phyloP scores from a whole-genome alignment of 2,888 invertebrate genomes.

The Tuberolachnus salignus region DNA sequence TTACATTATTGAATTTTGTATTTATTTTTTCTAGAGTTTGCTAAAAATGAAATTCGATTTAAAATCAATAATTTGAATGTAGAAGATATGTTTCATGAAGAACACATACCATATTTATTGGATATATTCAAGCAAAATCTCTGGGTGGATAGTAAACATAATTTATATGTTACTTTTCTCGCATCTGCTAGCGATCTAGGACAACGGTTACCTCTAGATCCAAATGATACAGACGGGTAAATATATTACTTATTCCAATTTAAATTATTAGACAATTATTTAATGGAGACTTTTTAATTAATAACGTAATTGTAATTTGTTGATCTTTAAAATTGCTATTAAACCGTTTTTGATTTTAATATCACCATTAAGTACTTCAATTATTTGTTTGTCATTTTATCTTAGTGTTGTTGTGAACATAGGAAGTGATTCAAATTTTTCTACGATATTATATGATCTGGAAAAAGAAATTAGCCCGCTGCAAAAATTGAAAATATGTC shows the following conservation, averaged over 20 bases:
- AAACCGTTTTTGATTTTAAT: background rate
- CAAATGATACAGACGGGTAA: constrained; percentile 86
- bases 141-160: constrained; percentile 77
- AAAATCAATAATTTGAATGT: constrained; percentile 90
- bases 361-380: constrained; percentile 59
- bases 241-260: constrained; percentile 55
- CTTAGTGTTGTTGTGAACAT: constrained; percentile 78
- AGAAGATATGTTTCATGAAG: constrained; percentile 80
- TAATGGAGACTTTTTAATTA: constrained; percentile 5
- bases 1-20: too few relatives aligned
- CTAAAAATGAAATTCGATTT: constrained; percentile 76
- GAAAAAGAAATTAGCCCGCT: constrained; percentile 83
- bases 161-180: constrained; percentile 81
- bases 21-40: constrained; percentile 39
- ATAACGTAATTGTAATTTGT: too few relatives aligned
- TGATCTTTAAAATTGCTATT: background rate
- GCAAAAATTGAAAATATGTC: constrained; percentile 76
- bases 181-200: constrained; percentile 85
- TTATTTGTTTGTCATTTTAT: constrained; percentile 11
- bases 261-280: too few relatives aligned
- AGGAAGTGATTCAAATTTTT: constrained; percentile 78
- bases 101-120: constrained; percentile 75
- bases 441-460: constrained; percentile 71
- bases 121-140: constrained; percentile 77
- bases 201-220: constrained; percentile 79